Conservation (phyloP, 2,113 vertebrate species). For the Otocyon megalotis region DNA sequence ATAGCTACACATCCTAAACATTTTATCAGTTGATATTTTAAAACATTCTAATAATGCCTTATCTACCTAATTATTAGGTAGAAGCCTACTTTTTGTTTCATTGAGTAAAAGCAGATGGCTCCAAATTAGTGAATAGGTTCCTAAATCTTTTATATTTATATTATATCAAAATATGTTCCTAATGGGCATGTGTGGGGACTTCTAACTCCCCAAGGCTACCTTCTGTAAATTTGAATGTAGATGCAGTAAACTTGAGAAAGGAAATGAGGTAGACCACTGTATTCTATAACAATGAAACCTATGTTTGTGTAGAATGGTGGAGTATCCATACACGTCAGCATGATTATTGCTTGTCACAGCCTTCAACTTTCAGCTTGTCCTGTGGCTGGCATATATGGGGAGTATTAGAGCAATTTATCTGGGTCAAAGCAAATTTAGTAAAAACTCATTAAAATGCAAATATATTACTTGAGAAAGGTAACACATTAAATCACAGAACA, state of each 20-base stretch:
- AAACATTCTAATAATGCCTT: not conserved
- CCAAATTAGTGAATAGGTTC: not conserved
- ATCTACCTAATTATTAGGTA: not conserved
- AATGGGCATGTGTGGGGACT: not conserved
- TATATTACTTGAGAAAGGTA: slow-evolving; percentile 66
- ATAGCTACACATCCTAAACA: not conserved
- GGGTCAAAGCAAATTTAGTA: slow-evolving; percentile 55
- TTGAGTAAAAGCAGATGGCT: not conserved
- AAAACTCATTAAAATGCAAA: slow-evolving; percentile 77
- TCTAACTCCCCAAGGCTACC: not conserved
- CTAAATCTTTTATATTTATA: not conserved
- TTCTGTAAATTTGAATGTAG: not conserved
- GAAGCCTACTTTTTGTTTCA: not conserved
- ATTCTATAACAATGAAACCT: not conserved
- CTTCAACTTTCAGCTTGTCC: not conserved
- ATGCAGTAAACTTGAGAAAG: not conserved
- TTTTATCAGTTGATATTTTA: not conserved
- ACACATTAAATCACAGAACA: slow-evolving; percentile 63
- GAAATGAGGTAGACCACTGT: not conserved
- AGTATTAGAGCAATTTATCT: slow-evolving; percentile 58
- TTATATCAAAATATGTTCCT: not conserved
- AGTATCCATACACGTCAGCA: not conserved
- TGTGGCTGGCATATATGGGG: not conserved
- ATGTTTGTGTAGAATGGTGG: not conserved
- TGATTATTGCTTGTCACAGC: not conserved